These are phyloP conservation scores for Epinephelus cyanopodus DNA, from an alignment of 2,113 vertebrate species.

Conservation along the genomic window DNA sequence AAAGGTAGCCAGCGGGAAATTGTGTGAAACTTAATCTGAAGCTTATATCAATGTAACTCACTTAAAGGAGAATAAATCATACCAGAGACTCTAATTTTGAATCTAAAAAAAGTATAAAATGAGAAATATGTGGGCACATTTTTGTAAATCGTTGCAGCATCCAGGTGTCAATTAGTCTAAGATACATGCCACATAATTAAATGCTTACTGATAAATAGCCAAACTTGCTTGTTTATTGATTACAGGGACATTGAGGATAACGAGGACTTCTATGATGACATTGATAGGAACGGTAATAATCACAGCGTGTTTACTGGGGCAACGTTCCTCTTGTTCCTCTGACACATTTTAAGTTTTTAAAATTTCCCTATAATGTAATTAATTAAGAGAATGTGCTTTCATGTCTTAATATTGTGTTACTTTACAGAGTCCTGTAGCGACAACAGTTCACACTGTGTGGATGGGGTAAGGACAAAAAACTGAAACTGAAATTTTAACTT, in stretches of 20 bases:
- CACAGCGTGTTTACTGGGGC: background rate
- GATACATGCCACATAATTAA: background rate
- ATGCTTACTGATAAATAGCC: background rate
- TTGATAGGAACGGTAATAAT: conserved; percentile 74
- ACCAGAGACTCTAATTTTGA: background rate
- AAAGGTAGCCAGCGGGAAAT: background rate
- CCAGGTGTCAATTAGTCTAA: no score
- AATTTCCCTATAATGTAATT: background rate
- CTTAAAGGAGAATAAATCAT: background rate
- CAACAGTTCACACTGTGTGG: conserved; percentile 60
- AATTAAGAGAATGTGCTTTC: background rate
- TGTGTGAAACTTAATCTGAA: background rate
- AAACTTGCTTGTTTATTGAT: background rate
- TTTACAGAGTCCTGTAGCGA: conserved; percentile 79
- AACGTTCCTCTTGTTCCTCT: background rate
- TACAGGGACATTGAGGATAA: conserved; percentile 64
- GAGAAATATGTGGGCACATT: background rate
- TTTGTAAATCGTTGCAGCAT: background rate
- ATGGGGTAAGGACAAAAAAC: conserved; percentile 67
- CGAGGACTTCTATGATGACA: conserved; percentile 83
- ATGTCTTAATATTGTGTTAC: conserved; percentile 10
- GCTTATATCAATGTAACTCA: background rate
- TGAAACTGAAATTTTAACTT: background rate
- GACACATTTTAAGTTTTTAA: background rate
- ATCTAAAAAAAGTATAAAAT: background rate